phyloP scores from a whole-genome alignment of 2,113 vertebrate species.

The Antechinus stuartii region DNA sequence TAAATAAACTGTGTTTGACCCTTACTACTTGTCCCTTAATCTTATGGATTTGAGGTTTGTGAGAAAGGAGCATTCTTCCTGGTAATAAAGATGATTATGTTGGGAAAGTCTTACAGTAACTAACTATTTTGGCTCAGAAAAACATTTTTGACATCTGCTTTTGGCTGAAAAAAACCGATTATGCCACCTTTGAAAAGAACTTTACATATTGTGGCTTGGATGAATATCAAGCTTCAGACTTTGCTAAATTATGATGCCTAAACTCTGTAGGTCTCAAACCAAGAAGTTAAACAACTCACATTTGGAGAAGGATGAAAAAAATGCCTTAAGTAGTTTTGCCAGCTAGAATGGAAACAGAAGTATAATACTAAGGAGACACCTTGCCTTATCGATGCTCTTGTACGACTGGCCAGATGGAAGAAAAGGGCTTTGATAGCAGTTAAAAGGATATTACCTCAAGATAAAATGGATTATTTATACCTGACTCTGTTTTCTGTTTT shows the following conservation, averaged over 20 bases:
- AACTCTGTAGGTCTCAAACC: not conserved
- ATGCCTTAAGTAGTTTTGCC: not conserved
- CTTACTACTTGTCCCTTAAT: not conserved
- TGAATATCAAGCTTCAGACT: constrained; percentile 22
- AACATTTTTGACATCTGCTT: constrained; percentile 21
- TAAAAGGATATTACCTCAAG: constrained; percentile 29
- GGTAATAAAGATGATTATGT: not conserved
- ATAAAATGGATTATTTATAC: not conserved
- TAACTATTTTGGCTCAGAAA: not conserved
- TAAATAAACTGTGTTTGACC: constrained; percentile 7
- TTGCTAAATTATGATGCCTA: constrained; percentile 24
- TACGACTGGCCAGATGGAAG: constrained; percentile 8
- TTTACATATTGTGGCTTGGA: constrained; percentile 3
- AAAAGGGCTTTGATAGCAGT: constrained; percentile 33
- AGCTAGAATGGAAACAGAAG: constrained; percentile 43
- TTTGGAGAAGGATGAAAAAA: constrained; percentile 1
- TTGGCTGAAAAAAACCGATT: constrained; percentile 13
- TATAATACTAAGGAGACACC: not conserved
- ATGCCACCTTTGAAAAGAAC: constrained; percentile 31
- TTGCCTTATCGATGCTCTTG: not conserved
- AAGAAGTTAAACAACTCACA: not conserved
- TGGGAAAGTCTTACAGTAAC: not conserved
- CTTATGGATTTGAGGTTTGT: not conserved
- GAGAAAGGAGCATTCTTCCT: not conserved
- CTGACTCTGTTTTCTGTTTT: constrained; percentile 28